A percentile compares a stretch with the other conserved stretches of the same genome.
These are phyloP conservation scores for Drosophila austrosaltans DNA, from an alignment of 2,888 invertebrate species.

Conservation along the genomic window DNA sequence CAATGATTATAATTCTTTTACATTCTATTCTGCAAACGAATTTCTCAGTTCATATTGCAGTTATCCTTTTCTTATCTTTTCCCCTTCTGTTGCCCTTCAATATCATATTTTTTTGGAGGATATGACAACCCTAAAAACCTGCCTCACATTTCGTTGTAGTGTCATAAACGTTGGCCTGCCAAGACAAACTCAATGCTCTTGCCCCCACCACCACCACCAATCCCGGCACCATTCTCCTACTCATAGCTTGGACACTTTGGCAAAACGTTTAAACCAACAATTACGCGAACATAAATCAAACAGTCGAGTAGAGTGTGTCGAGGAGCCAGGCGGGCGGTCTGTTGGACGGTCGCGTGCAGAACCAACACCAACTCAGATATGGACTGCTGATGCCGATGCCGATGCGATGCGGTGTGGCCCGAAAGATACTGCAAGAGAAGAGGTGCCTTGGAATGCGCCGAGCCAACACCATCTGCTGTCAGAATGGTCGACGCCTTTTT, in stretches of 20 bases:
- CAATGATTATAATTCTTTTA: too few species aligned
- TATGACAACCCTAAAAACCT: slow-evolving; percentile 63
- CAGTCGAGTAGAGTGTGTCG: slow-evolving; percentile 74
- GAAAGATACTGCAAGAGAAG: slow-evolving; percentile 13
- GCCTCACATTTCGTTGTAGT: slow-evolving; percentile 60
- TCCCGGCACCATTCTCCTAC: slow-evolving; percentile 17
- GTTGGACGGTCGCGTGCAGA: slow-evolving; percentile 69
- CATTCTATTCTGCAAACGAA: too few species aligned
- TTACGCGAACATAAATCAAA: slow-evolving; percentile 84
- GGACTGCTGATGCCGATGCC: slow-evolving; percentile 11
- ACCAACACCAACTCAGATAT: slow-evolving; percentile 4
- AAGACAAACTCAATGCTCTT: slow-evolving; percentile 4
- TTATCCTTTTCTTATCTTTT: too few species aligned
- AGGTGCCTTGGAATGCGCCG: slow-evolving; percentile 48
- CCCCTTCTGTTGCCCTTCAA: neutral
- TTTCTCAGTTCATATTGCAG: too few species aligned
- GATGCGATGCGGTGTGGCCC: slow-evolving; percentile 3
- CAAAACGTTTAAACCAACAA: slow-evolving; percentile 83
- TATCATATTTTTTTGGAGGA: neutral
- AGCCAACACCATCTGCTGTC: slow-evolving; percentile 70
- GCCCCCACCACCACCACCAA: neutral
- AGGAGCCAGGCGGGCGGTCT: slow-evolving; percentile 68
- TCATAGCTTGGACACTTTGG: slow-evolving; percentile 59
- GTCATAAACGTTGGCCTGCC: slow-evolving; percentile 60
- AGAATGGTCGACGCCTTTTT: slow-evolving; percentile 71